Evolutionary conservation across 2,797 vertebrate species (phyloP).

Genomic region (Psittacula derbiana): DNA sequence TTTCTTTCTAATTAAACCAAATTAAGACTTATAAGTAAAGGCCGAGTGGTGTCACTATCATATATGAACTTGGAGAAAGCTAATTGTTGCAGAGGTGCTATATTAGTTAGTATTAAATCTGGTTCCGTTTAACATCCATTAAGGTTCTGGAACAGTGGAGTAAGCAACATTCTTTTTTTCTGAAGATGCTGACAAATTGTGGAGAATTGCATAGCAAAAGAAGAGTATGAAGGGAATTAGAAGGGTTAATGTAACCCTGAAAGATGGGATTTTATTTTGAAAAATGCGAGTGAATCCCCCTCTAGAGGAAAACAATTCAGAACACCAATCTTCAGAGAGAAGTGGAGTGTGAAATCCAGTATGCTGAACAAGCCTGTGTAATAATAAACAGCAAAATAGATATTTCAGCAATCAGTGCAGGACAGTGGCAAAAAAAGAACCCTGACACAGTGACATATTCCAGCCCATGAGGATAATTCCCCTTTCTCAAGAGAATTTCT

Average conservation of each 20-base stretch:
- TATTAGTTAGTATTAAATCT: not conserved
- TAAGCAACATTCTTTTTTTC: not conserved
- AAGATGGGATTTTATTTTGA: not conserved
- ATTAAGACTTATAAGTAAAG: not conserved
- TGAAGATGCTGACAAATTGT: not conserved
- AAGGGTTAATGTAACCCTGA: not conserved
- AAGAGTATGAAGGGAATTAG: not conserved
- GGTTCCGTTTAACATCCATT: not conserved
- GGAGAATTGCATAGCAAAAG: not conserved
- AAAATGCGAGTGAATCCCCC: not conserved
- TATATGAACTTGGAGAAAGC: not conserved
- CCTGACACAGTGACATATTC: not conserved
- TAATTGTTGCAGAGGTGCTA: not conserved
- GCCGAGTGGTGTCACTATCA: not conserved
- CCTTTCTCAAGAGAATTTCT: not conserved
- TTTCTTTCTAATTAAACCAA: not conserved
- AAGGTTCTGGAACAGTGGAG: not conserved
- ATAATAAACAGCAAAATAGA: not conserved
- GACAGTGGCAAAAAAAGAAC: not conserved
- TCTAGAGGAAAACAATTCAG: slow-evolving; percentile 5
- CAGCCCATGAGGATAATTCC: not conserved
- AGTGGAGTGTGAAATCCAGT: slow-evolving; percentile 30
- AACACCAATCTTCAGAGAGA: slow-evolving; percentile 15
- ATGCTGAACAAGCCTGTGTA: slow-evolving; percentile 16
- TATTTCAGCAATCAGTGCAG: slow-evolving; percentile 5